These are phyloP conservation scores for Caenorhabditis sp. DNA, from an alignment of 2,888 invertebrate species.

Conservation along the genomic window DNA sequence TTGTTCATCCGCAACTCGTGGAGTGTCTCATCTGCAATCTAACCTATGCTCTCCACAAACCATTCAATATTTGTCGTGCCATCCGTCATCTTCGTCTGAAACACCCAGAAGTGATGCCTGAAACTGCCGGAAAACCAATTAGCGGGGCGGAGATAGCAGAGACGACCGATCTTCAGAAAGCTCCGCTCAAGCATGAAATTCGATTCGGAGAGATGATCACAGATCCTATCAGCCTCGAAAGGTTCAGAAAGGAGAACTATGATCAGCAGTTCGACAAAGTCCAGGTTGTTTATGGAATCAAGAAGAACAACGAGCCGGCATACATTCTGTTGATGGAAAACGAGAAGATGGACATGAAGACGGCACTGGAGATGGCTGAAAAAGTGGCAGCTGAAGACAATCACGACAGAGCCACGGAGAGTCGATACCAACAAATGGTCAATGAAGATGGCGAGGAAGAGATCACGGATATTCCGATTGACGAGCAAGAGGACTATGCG, in stretches of 20 bases:
- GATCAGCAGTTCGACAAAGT: constrained; percentile 64
- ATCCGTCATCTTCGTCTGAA: constrained; percentile 76
- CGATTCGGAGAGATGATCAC: constrained; percentile 59
- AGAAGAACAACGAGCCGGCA: constrained; percentile 72
- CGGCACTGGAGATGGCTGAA: constrained; percentile 43
- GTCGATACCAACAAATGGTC: too few relatives aligned
- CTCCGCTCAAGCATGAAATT: constrained; percentile 3
- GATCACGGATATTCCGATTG: neutral
- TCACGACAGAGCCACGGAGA: constrained; percentile 1
- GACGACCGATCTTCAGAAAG: constrained; percentile 17
- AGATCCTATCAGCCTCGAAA: constrained; percentile 60
- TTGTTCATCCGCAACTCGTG: constrained; percentile 73
- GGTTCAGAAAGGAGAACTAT: constrained; percentile 60
- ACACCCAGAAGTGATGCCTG: constrained; percentile 78
- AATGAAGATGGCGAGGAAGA: constrained; percentile 8
- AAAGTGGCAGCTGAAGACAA: constrained; percentile 22
- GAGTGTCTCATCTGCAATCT: constrained; percentile 77
- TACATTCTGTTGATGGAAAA: constrained; percentile 64
- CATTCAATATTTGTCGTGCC: constrained; percentile 78
- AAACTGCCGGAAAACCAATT: constrained; percentile 64
- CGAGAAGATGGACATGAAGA: constrained; percentile 58
- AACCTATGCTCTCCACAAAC: constrained; percentile 76
- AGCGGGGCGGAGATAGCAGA: constrained; percentile 34
- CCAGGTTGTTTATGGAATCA: constrained; percentile 67
- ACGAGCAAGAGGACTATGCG: neutral